Conservation (phyloP, 2,113 vertebrate genomes). For the Murina feae region DNA sequence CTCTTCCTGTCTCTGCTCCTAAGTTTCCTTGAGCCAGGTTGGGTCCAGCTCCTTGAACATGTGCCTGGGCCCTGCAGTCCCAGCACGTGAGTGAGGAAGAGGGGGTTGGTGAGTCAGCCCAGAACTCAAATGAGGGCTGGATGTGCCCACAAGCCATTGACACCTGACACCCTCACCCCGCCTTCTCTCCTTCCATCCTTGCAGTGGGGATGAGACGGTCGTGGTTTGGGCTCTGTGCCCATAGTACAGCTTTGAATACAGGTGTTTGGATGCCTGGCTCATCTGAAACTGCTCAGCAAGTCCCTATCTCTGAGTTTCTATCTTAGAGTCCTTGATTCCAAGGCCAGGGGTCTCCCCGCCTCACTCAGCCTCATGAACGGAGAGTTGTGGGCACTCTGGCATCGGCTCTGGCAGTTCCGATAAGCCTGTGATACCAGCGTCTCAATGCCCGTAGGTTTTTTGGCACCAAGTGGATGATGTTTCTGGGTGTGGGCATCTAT, state of each 20-base stretch:
- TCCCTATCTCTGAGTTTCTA: neutral
- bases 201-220: neutral
- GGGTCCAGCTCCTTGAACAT: neutral
- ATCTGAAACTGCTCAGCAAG: neutral
- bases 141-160: neutral
- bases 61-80: neutral
- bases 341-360: neutral
- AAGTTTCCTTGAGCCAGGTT: neutral
- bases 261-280: neutral
- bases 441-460: constrained; percentile 85
- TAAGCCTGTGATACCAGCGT: neutral
- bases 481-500: constrained; percentile 92
- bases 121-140: neutral
- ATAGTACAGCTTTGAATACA: neutral
- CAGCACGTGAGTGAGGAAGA: neutral
- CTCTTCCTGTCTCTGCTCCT: neutral
- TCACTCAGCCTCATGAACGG: fast-evolving
- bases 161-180: fast-evolving
- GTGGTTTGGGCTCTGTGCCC: too few species aligned
- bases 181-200: neutral
- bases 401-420: fast-evolving
- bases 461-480: constrained; percentile 98
- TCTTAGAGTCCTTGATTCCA: too few species aligned
- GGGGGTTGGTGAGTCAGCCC: neutral
- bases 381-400: neutral